These are phyloP conservation scores for Ambastaia sidthimunki DNA, from an alignment of 2,797 vertebrate genomes.

Conservation along the genomic window DNA sequence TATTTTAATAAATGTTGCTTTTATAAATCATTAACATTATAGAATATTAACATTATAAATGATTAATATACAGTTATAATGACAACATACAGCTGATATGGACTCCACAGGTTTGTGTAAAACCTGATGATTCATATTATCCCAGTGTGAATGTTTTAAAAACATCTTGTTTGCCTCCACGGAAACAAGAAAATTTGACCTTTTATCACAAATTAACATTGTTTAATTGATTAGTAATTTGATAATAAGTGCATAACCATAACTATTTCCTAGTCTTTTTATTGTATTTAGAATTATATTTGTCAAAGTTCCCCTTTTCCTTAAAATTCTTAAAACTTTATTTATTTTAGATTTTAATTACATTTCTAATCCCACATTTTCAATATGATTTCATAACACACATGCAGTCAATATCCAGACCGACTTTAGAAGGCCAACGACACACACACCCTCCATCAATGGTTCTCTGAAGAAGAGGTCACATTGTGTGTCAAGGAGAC, in stretches of 20 bases:
- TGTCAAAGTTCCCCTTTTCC: too few relatives aligned
- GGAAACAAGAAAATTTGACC: too few relatives aligned
- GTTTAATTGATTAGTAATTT: too few relatives aligned
- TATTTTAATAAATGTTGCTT: neutral
- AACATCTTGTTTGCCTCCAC: too few relatives aligned
- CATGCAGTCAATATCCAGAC: neutral
- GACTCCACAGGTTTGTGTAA: neutral
- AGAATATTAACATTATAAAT: too few relatives aligned
- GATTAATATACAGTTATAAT: neutral
- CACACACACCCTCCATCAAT: slow-evolving; percentile 40
- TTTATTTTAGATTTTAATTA: too few relatives aligned
- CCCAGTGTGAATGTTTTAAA: neutral
- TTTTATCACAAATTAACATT: too few relatives aligned
- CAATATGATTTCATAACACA: neutral
- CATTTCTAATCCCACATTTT: neutral
- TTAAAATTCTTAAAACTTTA: too few relatives aligned
- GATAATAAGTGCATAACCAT: too few relatives aligned
- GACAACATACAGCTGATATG: neutral
- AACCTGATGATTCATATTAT: neutral
- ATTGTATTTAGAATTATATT: too few relatives aligned
- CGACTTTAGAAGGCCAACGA: slow-evolving; percentile 16
- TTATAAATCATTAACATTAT: neutral
- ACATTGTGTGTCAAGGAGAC: slow-evolving; percentile 45
- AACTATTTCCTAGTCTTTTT: too few relatives aligned
- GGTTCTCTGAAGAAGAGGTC: slow-evolving; percentile 44